These are phyloP conservation scores for Dorcus hopei DNA, from an alignment of 2,888 invertebrate genomes.

Conservation along the genomic window DNA sequence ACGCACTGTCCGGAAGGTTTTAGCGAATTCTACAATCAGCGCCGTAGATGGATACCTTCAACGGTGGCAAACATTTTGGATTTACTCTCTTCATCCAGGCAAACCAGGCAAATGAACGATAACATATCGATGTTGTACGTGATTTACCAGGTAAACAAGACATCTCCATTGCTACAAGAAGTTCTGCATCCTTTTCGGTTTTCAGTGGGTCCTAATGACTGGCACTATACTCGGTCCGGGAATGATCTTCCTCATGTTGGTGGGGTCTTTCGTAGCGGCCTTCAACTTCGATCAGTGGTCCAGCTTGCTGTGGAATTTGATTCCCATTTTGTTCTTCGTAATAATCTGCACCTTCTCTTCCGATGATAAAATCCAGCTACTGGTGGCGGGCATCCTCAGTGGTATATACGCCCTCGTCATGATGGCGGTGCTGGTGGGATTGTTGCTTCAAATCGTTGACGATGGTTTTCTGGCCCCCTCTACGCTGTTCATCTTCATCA, in stretches of 20 bases:
- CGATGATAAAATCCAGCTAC: slow-evolving; percentile 42
- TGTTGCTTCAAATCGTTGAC: slow-evolving; percentile 71
- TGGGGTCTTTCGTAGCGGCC: slow-evolving; percentile 77
- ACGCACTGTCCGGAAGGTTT: slow-evolving; percentile 93
- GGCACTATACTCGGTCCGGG: slow-evolving; percentile 80
- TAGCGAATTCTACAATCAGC: slow-evolving; percentile 90
- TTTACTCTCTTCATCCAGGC: slow-evolving; percentile 71
- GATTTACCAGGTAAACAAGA: slow-evolving; percentile 58
- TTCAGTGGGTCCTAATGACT: slow-evolving; percentile 65
- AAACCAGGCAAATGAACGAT: slow-evolving; percentile 79
- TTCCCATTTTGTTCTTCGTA: slow-evolving; percentile 66
- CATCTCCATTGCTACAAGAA: neutral
- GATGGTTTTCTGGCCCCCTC: slow-evolving; percentile 81
- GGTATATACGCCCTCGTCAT: slow-evolving; percentile 78
- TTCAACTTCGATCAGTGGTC: slow-evolving; percentile 68
- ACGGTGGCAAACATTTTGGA: slow-evolving; percentile 94
- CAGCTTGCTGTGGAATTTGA: slow-evolving; percentile 63
- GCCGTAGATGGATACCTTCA: slow-evolving; percentile 95
- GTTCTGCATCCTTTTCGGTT: slow-evolving; percentile 37
- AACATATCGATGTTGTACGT: slow-evolving; percentile 83
- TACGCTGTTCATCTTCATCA: slow-evolving; percentile 74
- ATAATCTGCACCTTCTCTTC: slow-evolving; percentile 66
- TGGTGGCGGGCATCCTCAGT: slow-evolving; percentile 72
- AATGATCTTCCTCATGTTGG: slow-evolving; percentile 78
- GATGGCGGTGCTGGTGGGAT: slow-evolving; percentile 82